Evolutionary conservation across 2,797 vertebrate species (phyloP).

Genomic region (Myoxocephalus aenaeus): DNA sequence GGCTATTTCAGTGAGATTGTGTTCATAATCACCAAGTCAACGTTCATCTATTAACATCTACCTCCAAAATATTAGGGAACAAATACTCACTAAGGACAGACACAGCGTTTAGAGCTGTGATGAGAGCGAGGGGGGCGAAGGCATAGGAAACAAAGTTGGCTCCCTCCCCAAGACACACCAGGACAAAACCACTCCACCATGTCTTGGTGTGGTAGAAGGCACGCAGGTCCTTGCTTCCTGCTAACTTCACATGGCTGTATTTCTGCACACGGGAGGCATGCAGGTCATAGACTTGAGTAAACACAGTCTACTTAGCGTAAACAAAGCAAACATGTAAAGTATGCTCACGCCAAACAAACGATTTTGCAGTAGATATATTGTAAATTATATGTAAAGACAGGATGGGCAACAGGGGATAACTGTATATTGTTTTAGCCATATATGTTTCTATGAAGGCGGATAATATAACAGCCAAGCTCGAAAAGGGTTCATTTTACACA

Average conservation of each 20-base stretch:
- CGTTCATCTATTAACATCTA: background rate
- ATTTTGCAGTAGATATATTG: background rate
- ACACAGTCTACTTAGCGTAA: conserved; percentile 1
- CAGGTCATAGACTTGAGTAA: conserved; percentile 15
- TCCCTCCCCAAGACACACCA: conserved; percentile 90
- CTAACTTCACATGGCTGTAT: conserved; percentile 91
- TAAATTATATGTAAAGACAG: background rate
- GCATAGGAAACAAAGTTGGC: conserved; percentile 94
- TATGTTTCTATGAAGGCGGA: background rate
- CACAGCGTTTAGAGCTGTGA: conserved; percentile 93
- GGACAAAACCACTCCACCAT: conserved; percentile 93
- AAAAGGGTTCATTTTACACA: background rate
- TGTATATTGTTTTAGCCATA: background rate
- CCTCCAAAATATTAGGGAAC: background rate
- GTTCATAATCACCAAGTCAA: background rate
- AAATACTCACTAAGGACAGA: conserved; percentile 89
- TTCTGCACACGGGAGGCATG: conserved; percentile 83
- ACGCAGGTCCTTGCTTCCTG: conserved; percentile 89
- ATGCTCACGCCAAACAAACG: background rate
- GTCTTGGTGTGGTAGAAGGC: conserved; percentile 94
- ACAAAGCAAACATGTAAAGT: background rate
- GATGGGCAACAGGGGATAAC: background rate
- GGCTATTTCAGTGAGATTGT: background rate
- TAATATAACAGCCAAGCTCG: background rate
- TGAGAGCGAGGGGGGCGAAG: conserved; percentile 92